Evolutionary conservation across 2,113 vertebrate genomes (phyloP).

Genomic region (Alouatta palliata): DNA sequence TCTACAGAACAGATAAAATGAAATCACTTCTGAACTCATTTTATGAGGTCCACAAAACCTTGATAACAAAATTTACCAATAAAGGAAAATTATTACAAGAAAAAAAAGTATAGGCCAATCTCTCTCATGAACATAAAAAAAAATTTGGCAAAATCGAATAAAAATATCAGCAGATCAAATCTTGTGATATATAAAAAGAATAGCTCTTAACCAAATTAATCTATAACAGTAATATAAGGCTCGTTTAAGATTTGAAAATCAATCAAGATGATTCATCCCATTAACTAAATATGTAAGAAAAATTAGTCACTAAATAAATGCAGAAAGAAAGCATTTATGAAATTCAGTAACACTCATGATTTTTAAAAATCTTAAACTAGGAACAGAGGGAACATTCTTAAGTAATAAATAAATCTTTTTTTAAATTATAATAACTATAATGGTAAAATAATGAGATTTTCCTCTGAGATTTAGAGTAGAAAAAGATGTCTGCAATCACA

Average conservation of each 20-base stretch:
- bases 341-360: neutral
- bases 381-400: neutral
- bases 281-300: neutral
- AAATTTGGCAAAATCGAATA: conserved; percentile 10
- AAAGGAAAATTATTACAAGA: neutral
- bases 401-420: neutral
- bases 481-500: neutral
- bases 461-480: neutral
- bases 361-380: neutral
- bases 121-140: neutral
- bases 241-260: neutral
- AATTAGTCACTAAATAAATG: conserved; percentile 1
- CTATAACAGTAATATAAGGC: neutral
- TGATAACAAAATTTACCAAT: neutral
- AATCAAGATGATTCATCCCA: neutral
- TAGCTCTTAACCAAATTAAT: neutral
- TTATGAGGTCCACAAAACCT: neutral
- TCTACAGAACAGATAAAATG: neutral
- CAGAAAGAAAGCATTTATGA: neutral
- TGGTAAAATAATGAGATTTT: neutral
- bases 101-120: neutral
- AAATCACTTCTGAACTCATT: conserved; percentile 16
- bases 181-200: neutral
- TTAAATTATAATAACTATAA: neutral
- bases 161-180: conserved; percentile 8